Conservation (phyloP, 2,888 invertebrate genomes). For the Cerceris ruficornis region DNA sequence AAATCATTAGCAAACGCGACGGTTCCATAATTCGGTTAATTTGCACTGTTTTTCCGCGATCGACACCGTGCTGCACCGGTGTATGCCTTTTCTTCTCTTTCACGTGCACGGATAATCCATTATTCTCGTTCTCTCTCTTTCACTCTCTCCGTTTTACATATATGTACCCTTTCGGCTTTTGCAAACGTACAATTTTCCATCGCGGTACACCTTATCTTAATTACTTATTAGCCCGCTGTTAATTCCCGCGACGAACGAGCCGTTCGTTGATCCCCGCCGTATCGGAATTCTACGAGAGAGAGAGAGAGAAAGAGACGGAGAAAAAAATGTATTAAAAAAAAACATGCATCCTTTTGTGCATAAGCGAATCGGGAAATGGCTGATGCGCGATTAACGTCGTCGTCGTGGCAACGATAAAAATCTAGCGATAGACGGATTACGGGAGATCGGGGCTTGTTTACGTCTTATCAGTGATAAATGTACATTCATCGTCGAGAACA, state of each 20-base stretch:
- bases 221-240: conserved; percentile 36
- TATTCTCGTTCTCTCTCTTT: conserved; percentile 11
- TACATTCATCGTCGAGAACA: too few species aligned
- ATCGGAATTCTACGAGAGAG: not conserved
- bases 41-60: conserved; percentile 62
- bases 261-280: conserved; percentile 2
- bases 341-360: too few species aligned
- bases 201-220: conserved; percentile 20
- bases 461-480: too few species aligned
- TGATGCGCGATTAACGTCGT: too few species aligned
- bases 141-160: not conserved
- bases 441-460: too few species aligned
- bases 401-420: too few species aligned
- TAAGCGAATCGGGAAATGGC: too few species aligned
- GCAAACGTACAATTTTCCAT: too few species aligned
- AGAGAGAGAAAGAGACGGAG: too few species aligned
- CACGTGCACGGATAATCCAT: not conserved
- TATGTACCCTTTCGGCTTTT: not conserved
- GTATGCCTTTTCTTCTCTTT: too few species aligned
- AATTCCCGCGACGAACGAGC: conserved; percentile 37
- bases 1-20: conserved; percentile 68
- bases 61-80: conserved; percentile 12
- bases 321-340: too few species aligned
- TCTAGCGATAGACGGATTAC: too few species aligned
- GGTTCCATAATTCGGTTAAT: conserved; percentile 69